Base-by-base conservation (phyloP, 2,888 invertebrate genomes). In the Cataglyphis cursor region DNA sequence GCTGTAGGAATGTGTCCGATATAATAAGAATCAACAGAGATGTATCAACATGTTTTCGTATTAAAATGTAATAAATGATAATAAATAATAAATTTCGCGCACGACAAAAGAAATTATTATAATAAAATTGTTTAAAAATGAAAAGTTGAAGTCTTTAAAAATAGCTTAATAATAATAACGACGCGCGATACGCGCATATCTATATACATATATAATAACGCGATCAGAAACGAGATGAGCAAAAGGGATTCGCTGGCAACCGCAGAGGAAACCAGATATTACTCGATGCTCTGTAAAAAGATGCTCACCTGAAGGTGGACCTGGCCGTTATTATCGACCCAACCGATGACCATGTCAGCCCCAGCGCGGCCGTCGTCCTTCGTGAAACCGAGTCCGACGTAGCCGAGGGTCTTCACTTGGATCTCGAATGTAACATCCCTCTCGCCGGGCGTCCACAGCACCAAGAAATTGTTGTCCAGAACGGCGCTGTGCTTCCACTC, bases 381-480 rank as follows among this genome's bases (percentile, higher is more conserved):
- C 89, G 98, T 98, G 95, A 98, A 97, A 83, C 98, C 99, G 92
- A 98, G 96, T 61, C 98, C 98, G 87, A 98, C 97, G 95, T 98
- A 98, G 90, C 98, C 98, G 92, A 96, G 96, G 85, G 98, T 98
- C 95, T 96, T 96, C 93, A 97, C 98, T 95, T 97, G 97, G 94
- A 98, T 96, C 94, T 98, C 97, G 95, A 98, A 98, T 91, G 97
- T 97, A 93, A 98, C 97, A 95, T 97, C 97, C 94, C 97, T 96
- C 78, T 96, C 96, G 78, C 95, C 95, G 92, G 97, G 97, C 92
- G 97, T 97, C 97, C 97, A 97, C 92, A 97, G 96, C 86, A 97
- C 95, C 87, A 96, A 95, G 95, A 95, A 96, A 94, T 96, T 96
- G 94, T 95, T 95, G 95, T 96, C 96, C 91, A 96, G 94, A 93